A percentile compares a stretch with the other conserved stretches of the same genome.
These are phyloP conservation scores for Melolontha melolontha DNA, from an alignment of 2,888 invertebrate genomes.

Conservation along the genomic window DNA sequence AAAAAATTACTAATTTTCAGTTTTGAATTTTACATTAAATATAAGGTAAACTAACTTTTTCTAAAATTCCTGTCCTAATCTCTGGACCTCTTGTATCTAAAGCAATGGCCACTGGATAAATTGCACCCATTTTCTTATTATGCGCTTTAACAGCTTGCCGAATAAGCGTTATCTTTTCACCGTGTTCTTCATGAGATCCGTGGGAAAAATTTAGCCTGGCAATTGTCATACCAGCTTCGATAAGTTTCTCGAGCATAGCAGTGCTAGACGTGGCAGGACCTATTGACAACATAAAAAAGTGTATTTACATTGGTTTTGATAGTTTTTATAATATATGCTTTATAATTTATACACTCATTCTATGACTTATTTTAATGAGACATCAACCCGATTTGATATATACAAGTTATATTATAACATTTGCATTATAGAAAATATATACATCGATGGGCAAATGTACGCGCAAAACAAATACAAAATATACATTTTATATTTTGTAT, in stretches of 20 bases:
- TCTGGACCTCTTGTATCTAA: constrained; percentile 99
- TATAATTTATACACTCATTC: too few relatives aligned
- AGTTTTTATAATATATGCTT: too few relatives aligned
- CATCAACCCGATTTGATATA: too few relatives aligned
- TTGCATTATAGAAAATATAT: too few relatives aligned
- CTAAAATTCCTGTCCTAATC: constrained; percentile 94
- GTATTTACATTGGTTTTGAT: neutral
- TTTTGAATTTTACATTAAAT: too few relatives aligned
- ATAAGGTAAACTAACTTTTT: constrained; percentile 78
- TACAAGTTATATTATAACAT: too few relatives aligned
- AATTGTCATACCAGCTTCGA: constrained; percentile 96
- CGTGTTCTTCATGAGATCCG: constrained; percentile 95
- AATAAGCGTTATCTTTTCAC: constrained; percentile 90
- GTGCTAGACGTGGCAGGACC: constrained; percentile 87
- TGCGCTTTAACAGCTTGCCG: constrained; percentile 87
- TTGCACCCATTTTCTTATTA: constrained; percentile 78
- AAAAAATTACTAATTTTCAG: too few relatives aligned
- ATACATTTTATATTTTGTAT: too few relatives aligned
- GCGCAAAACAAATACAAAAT: too few relatives aligned
- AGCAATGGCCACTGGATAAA: constrained; percentile 91
- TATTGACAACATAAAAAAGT: constrained; percentile 52
- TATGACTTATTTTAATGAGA: too few relatives aligned
- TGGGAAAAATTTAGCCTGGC: constrained; percentile 97
- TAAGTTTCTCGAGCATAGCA: constrained; percentile 90
- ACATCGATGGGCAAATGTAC: too few relatives aligned